Base-by-base conservation (phyloP, 2,888 invertebrate genomes). In the Ophion obscuratus region DNA sequence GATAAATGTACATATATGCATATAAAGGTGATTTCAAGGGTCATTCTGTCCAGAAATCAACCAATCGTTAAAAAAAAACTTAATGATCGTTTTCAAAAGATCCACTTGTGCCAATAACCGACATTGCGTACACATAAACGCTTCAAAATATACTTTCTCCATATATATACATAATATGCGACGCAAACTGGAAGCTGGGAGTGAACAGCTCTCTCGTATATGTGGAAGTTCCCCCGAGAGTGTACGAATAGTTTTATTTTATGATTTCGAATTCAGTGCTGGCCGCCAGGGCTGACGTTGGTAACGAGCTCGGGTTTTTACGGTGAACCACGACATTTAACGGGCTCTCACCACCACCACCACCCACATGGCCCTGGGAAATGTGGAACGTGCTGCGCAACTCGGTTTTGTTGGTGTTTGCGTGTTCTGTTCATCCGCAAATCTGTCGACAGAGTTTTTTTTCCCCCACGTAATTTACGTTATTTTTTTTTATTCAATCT, bases 261-360 rank as follows among this genome's bases (percentile, higher is more conserved):
- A 91, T 91, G 89, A 89, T 81, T 77, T 68, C 77, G 81, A 67
- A 68, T 86, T 77, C 81, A 78, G 44, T 74, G 74, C 64, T 47
- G 64, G 86, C 81, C 77, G 73, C 64, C 77, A 74, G 74, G 73
- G 78, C 75, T 67, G 77, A 66, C 81, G 85, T 87, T 88, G 90
- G 91, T 87, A 90, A 91, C 90, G 90, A 88, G 88, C 88, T 83
- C 90, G 88, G 91, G 91, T 93, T 93, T 94, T 93, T 92, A 94
- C 91, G 93, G 93, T 92, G 92, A 93, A 93, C 93, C 93, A 93
- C 93, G 93, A 92, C 92, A 93, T 93, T 93, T 92, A 93, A 93
- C 92, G 90, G 92, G 70, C 83, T 81, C 82, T 76, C 53, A 71
- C 76, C 83, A 61, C 79, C 71, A 53, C 53, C 53, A 14, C 14